Conservation (phyloP, 1,140 invertebrate species). For the Drusus annulatus region DNA sequence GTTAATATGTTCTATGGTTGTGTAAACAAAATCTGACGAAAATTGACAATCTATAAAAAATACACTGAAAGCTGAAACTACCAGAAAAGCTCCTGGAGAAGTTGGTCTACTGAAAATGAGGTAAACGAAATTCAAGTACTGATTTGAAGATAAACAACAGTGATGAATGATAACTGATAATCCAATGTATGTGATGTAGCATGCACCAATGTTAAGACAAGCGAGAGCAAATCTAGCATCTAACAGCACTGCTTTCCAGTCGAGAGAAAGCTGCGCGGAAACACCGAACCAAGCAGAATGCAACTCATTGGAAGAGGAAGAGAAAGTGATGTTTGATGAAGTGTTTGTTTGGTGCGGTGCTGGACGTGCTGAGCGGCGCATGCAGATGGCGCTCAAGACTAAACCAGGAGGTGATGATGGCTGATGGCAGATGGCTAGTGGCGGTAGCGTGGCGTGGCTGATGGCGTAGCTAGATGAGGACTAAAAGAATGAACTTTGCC, state of each 20-base stretch:
- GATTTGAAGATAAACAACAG: slow-evolving; percentile 31
- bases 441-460: neutral
- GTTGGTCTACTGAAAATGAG: slow-evolving; percentile 37
- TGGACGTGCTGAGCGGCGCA: slow-evolving; percentile 50
- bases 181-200: slow-evolving; percentile 30
- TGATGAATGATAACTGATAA: slow-evolving; percentile 28
- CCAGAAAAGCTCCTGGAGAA: slow-evolving; percentile 48
- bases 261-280: too few relatives aligned
- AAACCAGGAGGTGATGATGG: slow-evolving; percentile 8
- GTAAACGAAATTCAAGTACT: slow-evolving; percentile 21
- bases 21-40: too few relatives aligned
- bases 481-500: slow-evolving; percentile 57
- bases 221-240: neutral
- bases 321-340: slow-evolving; percentile 30
- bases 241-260: neutral
- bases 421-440: slow-evolving; percentile 29
- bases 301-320: slow-evolving; percentile 48
- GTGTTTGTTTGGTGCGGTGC: slow-evolving; percentile 47
- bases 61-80: slow-evolving; percentile 55
- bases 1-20: too few relatives aligned
- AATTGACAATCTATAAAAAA: neutral
- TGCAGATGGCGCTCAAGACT: slow-evolving; percentile 33
- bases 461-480: slow-evolving; percentile 43
- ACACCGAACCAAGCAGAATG: slow-evolving; percentile 46
- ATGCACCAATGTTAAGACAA: slow-evolving; percentile 48